Conservation (phyloP, 2,797 vertebrate genomes). For the Todus mexicanus region DNA sequence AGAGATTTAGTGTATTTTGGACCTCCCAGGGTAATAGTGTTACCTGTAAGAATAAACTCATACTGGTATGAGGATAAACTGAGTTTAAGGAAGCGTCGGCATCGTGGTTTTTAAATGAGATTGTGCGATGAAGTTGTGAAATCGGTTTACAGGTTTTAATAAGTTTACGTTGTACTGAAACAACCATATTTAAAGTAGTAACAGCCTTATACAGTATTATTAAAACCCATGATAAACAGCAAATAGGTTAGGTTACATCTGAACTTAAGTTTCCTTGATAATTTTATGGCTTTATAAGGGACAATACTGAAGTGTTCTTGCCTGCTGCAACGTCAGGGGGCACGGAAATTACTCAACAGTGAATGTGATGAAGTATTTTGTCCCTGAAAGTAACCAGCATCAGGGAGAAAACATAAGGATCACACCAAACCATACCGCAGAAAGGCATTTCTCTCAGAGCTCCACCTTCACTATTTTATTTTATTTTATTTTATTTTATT, state of each 20-base stretch:
- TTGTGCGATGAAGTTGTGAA: background rate
- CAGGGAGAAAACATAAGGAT: background rate
- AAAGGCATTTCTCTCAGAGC: background rate
- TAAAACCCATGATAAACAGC: background rate
- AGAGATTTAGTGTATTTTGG: background rate
- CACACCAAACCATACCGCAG: accelerated
- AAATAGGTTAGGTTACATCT: background rate
- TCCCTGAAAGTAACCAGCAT: background rate
- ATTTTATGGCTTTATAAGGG: background rate
- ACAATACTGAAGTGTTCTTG: background rate
- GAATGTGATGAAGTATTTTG: background rate
- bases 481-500: background rate
- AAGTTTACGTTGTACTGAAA: background rate
- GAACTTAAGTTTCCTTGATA: background rate
- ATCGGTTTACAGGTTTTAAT: background rate
- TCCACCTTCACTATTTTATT: background rate
- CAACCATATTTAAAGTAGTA: background rate
- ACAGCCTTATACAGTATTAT: background rate
- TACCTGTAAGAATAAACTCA: background rate
- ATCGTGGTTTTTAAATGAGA: background rate
- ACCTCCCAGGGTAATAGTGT: background rate
- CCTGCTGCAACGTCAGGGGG: background rate
- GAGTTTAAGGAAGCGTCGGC: background rate
- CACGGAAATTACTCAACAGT: background rate
- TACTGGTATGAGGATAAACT: background rate